Base-by-base conservation (phyloP, 2,888 invertebrate genomes). In the Orthosia gothica region DNA sequence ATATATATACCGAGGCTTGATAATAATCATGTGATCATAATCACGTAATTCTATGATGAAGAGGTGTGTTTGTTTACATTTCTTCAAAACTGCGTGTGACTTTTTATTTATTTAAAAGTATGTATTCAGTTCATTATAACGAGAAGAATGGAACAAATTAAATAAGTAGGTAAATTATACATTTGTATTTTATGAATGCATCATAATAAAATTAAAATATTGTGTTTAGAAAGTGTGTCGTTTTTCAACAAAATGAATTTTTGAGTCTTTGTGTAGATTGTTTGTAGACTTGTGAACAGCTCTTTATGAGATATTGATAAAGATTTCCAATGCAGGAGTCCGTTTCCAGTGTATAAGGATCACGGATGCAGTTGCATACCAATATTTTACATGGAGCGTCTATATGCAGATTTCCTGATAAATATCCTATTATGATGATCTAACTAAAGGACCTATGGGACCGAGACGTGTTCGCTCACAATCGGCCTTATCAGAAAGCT, bases 71-170 rank as follows among this genome's bases (percentile, higher is more conserved):
- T 75, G 57, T 58, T 65, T 16, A 64, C 5, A 20, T 65, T 32
- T n/a, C 23, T 47, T 47, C 4, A 16, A 66, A 26, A 50, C 18
- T 12, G 2, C 26, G 4, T 15, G 23, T 66, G 50, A 32, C 20
- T 55, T 13, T 32, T 40, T 20, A 32, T 55, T 11, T 49, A 65
- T n/a, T 13, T 18, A 50, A 12, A 26, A 47, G 5, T 57, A 54
- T 64, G 50, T 75, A 68, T 68, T 63, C 26, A 63, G 50, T 32
- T 49, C 15, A 49, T 9, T 16, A 76, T 70, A 64, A 47, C n/a
- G 52, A 32, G 4, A 16, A 40, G 20, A 58, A 32, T 23, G 12
- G 5, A 16, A n/a, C n/a, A 20, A 20, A 70, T 40, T 49, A 32
- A 70, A 18, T 23, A 32, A 50, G n/a, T 50, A 71, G 16, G 55